A percentile compares a stretch with the other conserved stretches of the same genome.
These are phyloP conservation scores for Beroe forskalii DNA, from an alignment of 37 sponge, comb jelly and placozoan species.

Conservation along the genomic window DNA sequence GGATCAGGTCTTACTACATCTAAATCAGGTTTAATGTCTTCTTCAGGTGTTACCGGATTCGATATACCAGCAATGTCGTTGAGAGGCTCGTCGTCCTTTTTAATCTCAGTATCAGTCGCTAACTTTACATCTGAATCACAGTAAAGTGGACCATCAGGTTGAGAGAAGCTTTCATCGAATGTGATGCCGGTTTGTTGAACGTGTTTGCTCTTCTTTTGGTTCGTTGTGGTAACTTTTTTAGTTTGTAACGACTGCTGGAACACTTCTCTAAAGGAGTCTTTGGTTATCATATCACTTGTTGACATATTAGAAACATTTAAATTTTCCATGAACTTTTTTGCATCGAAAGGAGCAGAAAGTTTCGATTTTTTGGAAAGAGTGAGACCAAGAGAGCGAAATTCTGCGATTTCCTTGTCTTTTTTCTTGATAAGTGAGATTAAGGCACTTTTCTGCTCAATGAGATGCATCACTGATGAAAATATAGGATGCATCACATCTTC, in stretches of 20 bases:
- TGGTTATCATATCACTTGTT: not conserved
- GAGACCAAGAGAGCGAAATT: slow-evolving; percentile 6
- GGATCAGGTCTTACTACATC: not conserved
- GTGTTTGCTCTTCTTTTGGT: not conserved
- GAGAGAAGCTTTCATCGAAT: slow-evolving; percentile 25
- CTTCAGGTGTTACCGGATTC: too few relatives aligned
- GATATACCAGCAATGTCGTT: too few relatives aligned
- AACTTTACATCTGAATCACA: not conserved
- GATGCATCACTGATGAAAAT: not conserved
- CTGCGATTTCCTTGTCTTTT: slow-evolving; percentile 51
- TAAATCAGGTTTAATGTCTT: not conserved
- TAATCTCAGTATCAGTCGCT: not conserved
- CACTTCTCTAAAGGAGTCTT: not conserved
- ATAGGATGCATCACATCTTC: slow-evolving; percentile 12
- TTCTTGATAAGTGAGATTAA: slow-evolving; percentile 15
- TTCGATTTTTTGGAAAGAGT: slow-evolving; percentile 53
- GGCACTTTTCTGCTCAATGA: not conserved
- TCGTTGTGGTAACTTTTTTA: not conserved
- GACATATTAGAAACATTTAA: not conserved
- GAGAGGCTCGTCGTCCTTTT: not conserved
- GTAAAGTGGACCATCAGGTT: not conserved
- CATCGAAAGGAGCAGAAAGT: slow-evolving; percentile 36
- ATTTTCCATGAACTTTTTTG: not conserved
- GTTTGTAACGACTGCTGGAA: not conserved
- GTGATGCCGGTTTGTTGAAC: slow-evolving; percentile 6